Evolutionary conservation across 2,113 vertebrate species (phyloP), one percentile per base, ranked within the genome.

Genomic region (Tylochromis polylepis): DNA sequence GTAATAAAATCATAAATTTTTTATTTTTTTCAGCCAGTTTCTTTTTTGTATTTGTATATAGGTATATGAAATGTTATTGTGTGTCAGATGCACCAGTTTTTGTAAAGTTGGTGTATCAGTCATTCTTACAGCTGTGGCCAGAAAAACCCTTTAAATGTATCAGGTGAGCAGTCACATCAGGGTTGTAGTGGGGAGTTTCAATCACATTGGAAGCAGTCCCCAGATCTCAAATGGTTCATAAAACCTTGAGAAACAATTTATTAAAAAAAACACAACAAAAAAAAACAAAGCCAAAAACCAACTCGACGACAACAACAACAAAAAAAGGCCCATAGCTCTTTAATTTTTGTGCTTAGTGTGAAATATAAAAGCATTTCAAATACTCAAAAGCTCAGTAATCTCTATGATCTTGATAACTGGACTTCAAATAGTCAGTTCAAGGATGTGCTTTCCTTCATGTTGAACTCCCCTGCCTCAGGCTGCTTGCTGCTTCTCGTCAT

Each of bases 161-260:
- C 36, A 1, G n/a, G 36, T 24, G 12, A 43, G 65, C 65, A 72
- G 6, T 85, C 51, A 20, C 34, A 4, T 65, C n/a, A 43, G 20
- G 18, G 22, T 46, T 65, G 4, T 38, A 84, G 88, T 89, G 88
- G 83, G 93, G 90, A 89, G 79, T 80, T 93, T 92, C 89, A 85
- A 83, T 91, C 8, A 79, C n/a, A 67, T 65, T 85, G 82, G 60
- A 92, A 89, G 91, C 22, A 57, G 84, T 86, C 83, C 75, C 85
- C 8, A 12, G 58, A 87, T 77, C 83, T 88, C 78, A 60, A 82
- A 81, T 59, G 20, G 51, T 78, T 89, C 20, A 82, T 2, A 41
- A 41, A 46, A 43, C 75, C 53, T 77, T 59, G 79, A 90, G 31
- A 58, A 22, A 67, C 12, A 60, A 10, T 46, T 70, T 88, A 79